phyloP scores from a whole-genome alignment of 2,797 vertebrate genomes.

The Cetoscarus ocellatus region DNA sequence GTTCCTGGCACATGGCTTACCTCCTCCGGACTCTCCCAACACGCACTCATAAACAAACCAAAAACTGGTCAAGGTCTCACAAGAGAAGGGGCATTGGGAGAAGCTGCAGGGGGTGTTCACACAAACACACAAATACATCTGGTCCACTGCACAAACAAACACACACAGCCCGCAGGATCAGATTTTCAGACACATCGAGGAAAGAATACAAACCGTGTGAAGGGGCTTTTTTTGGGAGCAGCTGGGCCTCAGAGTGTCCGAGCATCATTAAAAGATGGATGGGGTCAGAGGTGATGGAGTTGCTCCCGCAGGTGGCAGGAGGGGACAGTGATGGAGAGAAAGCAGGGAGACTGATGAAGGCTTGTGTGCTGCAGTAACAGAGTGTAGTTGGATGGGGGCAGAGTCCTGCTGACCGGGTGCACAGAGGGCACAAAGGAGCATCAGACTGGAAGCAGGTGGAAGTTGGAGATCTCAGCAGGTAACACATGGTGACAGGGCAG shows the following conservation, averaged over 20 bases:
- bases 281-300: conserved; percentile 76
- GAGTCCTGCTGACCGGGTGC: conserved; percentile 56
- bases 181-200: conserved; percentile 23
- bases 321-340: conserved; percentile 63
- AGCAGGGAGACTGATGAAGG: conserved; percentile 51
- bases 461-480: conserved; percentile 60
- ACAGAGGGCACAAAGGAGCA: conserved; percentile 53
- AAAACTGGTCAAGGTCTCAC: conserved; percentile 81
- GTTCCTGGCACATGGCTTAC: conserved; percentile 75
- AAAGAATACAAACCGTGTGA: conserved; percentile 51
- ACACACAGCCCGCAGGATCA: conserved; percentile 28
- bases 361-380: conserved; percentile 52
- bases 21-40: conserved; percentile 78
- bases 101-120: conserved; percentile 60
- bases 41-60: conserved; percentile 77
- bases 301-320: conserved; percentile 59
- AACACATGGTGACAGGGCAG: conserved; percentile 29
- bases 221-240: conserved; percentile 58
- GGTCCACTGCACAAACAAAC: conserved; percentile 28
- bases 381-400: conserved; percentile 34
- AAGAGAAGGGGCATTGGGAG: conserved; percentile 65
- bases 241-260: conserved; percentile 73
- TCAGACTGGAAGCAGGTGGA: conserved; percentile 43
- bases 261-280: conserved; percentile 80
- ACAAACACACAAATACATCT: conserved; percentile 21